Percentiles rank a stretch among this genome's conserved stretches.
phyloP scores from a whole-genome alignment of 2,113 vertebrate species.

The Scomber japonicus region DNA sequence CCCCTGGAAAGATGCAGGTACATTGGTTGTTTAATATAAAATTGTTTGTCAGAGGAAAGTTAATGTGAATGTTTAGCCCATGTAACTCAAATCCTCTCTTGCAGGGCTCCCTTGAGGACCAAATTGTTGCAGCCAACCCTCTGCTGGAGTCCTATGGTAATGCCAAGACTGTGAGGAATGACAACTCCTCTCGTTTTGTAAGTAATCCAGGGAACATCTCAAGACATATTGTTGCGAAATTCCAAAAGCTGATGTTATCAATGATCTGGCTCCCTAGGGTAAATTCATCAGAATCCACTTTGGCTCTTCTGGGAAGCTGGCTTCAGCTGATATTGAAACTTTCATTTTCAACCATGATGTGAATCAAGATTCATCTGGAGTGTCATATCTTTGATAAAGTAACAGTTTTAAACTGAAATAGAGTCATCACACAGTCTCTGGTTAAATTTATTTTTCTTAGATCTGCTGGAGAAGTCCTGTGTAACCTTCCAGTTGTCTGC shows the following conservation, averaged over 20 bases:
- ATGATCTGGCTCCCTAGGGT: conserved; percentile 73
- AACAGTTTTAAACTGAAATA: too few relatives aligned
- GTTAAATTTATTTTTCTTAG: conserved; percentile 50
- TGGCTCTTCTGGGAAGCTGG: conserved; percentile 90
- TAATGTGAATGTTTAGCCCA: background rate
- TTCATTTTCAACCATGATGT: conserved; percentile 65
- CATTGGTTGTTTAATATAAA: background rate
- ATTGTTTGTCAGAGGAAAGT: background rate
- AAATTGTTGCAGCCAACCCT: conserved; percentile 85
- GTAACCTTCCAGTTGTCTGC: conserved; percentile 82
- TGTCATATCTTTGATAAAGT: background rate
- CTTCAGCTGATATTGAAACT: conserved; percentile 97
- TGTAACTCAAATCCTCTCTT: conserved; percentile 51
- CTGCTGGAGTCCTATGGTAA: conserved; percentile 89
- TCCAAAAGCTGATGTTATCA: conserved; percentile 1
- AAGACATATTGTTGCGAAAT: background rate
- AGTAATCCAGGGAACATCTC: conserved; percentile 62
- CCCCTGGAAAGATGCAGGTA: conserved; percentile 88
- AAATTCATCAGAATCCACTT: conserved; percentile 97
- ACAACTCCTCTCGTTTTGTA: conserved; percentile 90
- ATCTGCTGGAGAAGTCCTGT: conserved; percentile 82
- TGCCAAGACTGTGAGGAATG: conserved; percentile 90
- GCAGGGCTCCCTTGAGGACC: conserved; percentile 88
- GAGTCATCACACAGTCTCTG: too few relatives aligned
- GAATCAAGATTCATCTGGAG: too few relatives aligned